Evolutionary conservation across 2,888 invertebrate species (phyloP), one percentile per base, ranked within the genome.

Genomic region (Stenchaetothrips biformis): DNA sequence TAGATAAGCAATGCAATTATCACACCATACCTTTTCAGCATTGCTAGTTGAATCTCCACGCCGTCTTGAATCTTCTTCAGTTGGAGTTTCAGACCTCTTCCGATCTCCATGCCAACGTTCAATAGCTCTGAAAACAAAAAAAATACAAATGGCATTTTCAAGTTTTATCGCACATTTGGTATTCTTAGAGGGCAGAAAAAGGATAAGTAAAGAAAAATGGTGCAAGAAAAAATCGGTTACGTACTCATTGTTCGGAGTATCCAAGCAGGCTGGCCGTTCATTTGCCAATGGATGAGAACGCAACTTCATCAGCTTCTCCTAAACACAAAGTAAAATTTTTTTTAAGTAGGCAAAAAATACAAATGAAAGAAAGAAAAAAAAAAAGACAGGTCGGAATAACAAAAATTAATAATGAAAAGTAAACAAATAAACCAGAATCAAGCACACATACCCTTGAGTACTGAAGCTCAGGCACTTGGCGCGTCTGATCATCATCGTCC

Each of bases 271-370:
- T n/a, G 95, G 94, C 85, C 92, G 91, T 82, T 88, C 89, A 85
- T 91, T 91, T 78, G 95, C 92, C 82, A 91, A 88, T 82, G 93
- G 92, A 84, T 91, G 91, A 85, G 91, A 90, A 81, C 93, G 91
- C 83, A 95, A 89, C 78, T 91, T 90, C 87, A 94, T 88, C 83
- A 96, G 89, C 85, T 93, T 90, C 79, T 93, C 92, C 86, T 92
- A 89, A 48, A 91, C 90, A 87, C 92, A 92, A 81, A 82, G 78
- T 82, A 81, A 48, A 48, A 79, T 78, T 81, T 53, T 21, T 78
- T 9, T 27, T 79, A 27, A 77, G 9, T 53, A 79, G 78, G 16
- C 11, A 80, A 79, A 80, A 27, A 8, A 62, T 74, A 13, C 21
- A 49, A 62, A 79, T 25, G 11, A n/a, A 48, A 82, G 83, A 84